Evolutionary conservation across 1,140 invertebrate species (phyloP).

Genomic region (Maniola jurtina): DNA sequence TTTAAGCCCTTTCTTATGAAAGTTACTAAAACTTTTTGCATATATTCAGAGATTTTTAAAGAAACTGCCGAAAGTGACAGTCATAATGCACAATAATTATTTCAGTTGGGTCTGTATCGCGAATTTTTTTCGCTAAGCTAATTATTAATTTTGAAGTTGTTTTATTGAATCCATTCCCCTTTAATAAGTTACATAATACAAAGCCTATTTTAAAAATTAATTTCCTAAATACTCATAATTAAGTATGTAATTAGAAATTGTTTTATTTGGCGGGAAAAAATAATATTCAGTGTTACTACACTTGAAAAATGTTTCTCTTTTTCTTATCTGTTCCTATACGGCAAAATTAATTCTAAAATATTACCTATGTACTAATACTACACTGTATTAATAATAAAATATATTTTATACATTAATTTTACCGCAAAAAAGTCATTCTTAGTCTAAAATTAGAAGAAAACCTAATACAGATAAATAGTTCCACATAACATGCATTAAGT

Average conservation of each 20-base stretch:
- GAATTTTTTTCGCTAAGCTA: too few species aligned
- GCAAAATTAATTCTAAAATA: conserved; percentile 35
- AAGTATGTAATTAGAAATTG: background rate
- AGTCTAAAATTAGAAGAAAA: conserved; percentile 30
- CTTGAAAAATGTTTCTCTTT: conserved; percentile 9
- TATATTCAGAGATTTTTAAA: too few species aligned
- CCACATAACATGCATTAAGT: conserved; percentile 31
- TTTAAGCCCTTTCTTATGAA: too few species aligned
- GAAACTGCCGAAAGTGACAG: too few species aligned
- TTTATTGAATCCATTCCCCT: background rate
- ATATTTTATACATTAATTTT: conserved; percentile 34
- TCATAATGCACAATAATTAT: too few species aligned
- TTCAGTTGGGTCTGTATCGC: too few species aligned
- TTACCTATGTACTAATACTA: conserved; percentile 35
- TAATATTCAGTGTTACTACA: conserved; percentile 19
- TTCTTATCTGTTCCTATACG: conserved; percentile 21
- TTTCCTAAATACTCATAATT: background rate
- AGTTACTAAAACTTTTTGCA: too few species aligned
- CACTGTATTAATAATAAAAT: conserved; percentile 33
- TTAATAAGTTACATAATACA: background rate
- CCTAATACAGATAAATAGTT: conserved; percentile 26
- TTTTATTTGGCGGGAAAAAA: conserved; percentile 25
- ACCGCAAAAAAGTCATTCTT: conserved; percentile 25
- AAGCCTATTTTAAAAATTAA: background rate
- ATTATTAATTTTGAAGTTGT: background rate